Conservation (phyloP, 92 coral and sea anemone species). For the Actinostola sp. region DNA sequence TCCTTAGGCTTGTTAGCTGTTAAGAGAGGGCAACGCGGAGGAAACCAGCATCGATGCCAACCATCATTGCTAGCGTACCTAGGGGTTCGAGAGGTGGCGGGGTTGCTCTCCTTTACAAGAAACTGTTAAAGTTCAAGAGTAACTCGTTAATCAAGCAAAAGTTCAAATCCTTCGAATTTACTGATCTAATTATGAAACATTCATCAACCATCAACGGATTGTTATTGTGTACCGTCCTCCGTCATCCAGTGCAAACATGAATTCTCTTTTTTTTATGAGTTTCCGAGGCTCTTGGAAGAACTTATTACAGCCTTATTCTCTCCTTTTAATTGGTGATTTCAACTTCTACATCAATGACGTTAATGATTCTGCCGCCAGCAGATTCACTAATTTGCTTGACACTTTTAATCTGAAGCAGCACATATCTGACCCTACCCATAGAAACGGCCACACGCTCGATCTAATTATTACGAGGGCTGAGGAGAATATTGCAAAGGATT, state of each 20-base stretch:
- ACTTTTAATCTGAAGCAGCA: slow-evolving; percentile 50
- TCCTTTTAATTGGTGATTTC: slow-evolving; percentile 39
- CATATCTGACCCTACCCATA: slow-evolving; percentile 45
- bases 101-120: slow-evolving; percentile 15
- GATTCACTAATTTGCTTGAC: slow-evolving; percentile 40
- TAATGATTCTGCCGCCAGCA: slow-evolving; percentile 23
- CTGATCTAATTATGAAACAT: slow-evolving; percentile 1
- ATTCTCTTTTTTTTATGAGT: slow-evolving; percentile 6
- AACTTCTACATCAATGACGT: slow-evolving; percentile 21
- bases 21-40: too few species aligned
- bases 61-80: slow-evolving; percentile 28
- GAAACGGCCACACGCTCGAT: slow-evolving; percentile 48
- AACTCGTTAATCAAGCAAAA: neutral
- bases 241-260: neutral
- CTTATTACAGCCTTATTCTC: neutral
- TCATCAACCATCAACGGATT: slow-evolving; percentile 13
- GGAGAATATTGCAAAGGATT: slow-evolving; percentile 26
- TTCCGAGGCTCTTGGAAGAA: neutral
- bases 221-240: slow-evolving; percentile 18
- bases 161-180: slow-evolving; percentile 6
- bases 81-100: slow-evolving; percentile 24
- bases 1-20: too few species aligned
- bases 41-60: too few species aligned
- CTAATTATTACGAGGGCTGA: slow-evolving; percentile 53
- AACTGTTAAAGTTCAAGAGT: slow-evolving; percentile 4